Conservation (phyloP, 2,113 vertebrate species). For the Phyllostomus discolor region DNA sequence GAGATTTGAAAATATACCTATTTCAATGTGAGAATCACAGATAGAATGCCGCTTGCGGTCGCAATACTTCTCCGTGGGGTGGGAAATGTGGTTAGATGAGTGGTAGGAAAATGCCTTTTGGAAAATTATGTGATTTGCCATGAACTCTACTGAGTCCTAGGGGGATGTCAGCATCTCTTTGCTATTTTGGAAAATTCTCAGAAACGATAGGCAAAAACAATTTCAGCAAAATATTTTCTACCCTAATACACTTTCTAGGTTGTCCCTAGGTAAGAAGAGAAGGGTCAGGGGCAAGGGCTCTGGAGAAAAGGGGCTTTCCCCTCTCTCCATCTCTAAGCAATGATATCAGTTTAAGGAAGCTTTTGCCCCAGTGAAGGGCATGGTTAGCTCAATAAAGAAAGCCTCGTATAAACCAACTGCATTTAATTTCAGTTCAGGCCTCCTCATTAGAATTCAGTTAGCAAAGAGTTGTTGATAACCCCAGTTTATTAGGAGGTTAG, state of each 20-base stretch:
- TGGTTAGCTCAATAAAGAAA: neutral
- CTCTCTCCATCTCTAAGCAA: neutral
- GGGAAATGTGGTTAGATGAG: constrained; percentile 64
- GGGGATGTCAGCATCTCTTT: constrained; percentile 51
- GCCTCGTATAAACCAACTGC: neutral
- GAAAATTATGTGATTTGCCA: constrained; percentile 73
- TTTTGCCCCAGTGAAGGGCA: neutral
- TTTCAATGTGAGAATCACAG: neutral
- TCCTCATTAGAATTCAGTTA: neutral
- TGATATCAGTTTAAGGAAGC: neutral
- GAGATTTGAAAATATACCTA: neutral
- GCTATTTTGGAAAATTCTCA: constrained; percentile 73
- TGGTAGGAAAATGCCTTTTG: constrained; percentile 77
- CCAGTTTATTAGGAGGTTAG: neutral
- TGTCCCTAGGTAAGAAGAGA: neutral
- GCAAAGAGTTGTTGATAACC: neutral
- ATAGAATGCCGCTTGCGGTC: neutral
- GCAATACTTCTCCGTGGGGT: neutral
- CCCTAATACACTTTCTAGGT: neutral
- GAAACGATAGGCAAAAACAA: constrained; percentile 58
- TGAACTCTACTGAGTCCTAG: constrained; percentile 31
- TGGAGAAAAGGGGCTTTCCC: neutral
- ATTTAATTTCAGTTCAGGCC: neutral
- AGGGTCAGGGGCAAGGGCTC: neutral
- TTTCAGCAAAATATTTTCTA: constrained; percentile 33